phyloP scores from a whole-genome alignment of 2,888 invertebrate species.

The Phytoseiulus persimilis region DNA sequence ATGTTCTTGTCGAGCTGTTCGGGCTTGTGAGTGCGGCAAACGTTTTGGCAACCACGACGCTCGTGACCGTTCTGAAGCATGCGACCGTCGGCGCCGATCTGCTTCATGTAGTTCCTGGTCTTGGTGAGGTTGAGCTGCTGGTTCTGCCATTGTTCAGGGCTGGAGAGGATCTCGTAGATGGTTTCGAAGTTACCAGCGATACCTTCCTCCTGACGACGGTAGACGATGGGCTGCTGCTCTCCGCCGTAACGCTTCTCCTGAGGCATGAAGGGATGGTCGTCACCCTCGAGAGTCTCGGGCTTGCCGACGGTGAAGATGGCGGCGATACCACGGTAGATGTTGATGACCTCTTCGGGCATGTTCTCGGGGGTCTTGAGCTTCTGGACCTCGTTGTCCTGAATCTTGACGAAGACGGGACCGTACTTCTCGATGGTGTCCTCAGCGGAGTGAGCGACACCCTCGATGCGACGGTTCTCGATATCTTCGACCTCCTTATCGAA shows the following conservation, averaged over 20 bases:
- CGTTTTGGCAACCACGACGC: constrained; percentile 15
- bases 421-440: constrained; percentile 34
- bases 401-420: constrained; percentile 33
- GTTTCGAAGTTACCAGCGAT: constrained; percentile 46
- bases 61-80: constrained; percentile 31
- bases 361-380: constrained; percentile 6
- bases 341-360: constrained; percentile 35
- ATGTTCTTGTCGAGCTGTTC: constrained; percentile 35
- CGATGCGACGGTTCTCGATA: constrained; percentile 31
- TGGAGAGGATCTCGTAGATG: constrained; percentile 44
- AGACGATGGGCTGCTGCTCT: constrained; percentile 23
- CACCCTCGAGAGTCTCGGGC: constrained; percentile 12
- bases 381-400: constrained; percentile 21
- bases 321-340: constrained; percentile 34
- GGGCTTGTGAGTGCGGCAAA: constrained; percentile 27
- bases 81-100: constrained; percentile 19
- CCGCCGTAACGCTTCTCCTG: not conserved
- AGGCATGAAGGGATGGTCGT: constrained; percentile 27
- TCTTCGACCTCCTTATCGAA: constrained; percentile 37
- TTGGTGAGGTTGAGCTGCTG: constrained; percentile 46
- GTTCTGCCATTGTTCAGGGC: constrained; percentile 41
- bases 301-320: constrained; percentile 18
- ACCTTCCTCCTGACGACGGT: constrained; percentile 42
- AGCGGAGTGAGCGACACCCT: constrained; percentile 15
- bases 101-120: constrained; percentile 44